Evolutionary conservation across 2,888 invertebrate genomes (phyloP).

Genomic region (Cryptocheilus praepositus): DNA sequence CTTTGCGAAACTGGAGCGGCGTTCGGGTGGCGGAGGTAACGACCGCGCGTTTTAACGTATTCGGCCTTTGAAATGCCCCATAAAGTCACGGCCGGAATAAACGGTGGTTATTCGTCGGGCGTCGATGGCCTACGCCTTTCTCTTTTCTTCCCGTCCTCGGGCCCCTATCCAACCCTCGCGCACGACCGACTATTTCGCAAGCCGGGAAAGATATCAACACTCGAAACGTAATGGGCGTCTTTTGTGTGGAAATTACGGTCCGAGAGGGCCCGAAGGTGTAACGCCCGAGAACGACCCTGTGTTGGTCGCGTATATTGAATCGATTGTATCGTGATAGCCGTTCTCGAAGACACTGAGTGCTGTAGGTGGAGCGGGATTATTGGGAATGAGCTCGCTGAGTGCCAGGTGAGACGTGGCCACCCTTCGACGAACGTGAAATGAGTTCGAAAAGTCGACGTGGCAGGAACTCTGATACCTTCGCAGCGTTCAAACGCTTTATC

Average conservation of each 20-base stretch:
- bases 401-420: too few relatives aligned
- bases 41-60: constrained; percentile 26
- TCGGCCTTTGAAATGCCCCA: constrained; percentile 10
- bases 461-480: too few relatives aligned
- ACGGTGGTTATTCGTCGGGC: constrained; percentile 1
- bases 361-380: too few relatives aligned
- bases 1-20: constrained; percentile 42
- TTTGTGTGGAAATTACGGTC: constrained; percentile 9
- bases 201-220: constrained; percentile 6
- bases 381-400: too few relatives aligned
- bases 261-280: constrained; percentile 2
- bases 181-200: neutral
- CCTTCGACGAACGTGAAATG: too few relatives aligned
- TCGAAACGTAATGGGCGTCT: constrained; percentile 2
- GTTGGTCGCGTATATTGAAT: neutral
- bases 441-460: too few relatives aligned
- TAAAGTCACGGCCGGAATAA: constrained; percentile 18
- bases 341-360: too few relatives aligned
- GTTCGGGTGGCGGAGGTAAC: constrained; percentile 21
- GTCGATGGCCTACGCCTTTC: neutral
- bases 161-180: too few relatives aligned
- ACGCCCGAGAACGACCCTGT: neutral
- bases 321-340: too few relatives aligned
- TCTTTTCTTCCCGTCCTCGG: neutral
- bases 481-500: too few relatives aligned